Evolutionary conservation across 2,113 vertebrate species (phyloP), one percentile per base, ranked within the genome.

Genomic region (Fukomys damarensis): DNA sequence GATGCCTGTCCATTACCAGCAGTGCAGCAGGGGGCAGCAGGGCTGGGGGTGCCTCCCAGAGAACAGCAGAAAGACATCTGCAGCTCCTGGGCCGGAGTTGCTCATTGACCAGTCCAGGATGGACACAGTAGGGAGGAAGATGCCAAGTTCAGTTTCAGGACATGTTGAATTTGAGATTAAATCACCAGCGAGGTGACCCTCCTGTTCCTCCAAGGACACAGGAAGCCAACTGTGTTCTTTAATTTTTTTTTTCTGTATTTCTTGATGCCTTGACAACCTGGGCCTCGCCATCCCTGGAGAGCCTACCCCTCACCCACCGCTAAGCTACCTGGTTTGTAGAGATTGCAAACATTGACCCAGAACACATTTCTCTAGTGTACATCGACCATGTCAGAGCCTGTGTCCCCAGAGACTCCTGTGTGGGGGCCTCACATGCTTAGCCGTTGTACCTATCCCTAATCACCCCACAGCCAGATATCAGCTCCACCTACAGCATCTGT

Each of bases 281-380:
- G 30, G 24, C 46, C 76, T 88, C 83, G 59, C 70, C 38, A 2
- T 74, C n/a, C 20, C 32, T 5, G 5, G 52, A 58, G 56, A 85
- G 26, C 49, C 68, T 52, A 35, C 52, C 56, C 6, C 20, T 32
- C 3, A 0, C 11, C 46, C 4, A 8, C 26, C 3, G 0, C 17
- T 63, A 13, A 46, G 63, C 26, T 46, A 46, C 24, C 66, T n/a
- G 26, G 32, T 91, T 41, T 80, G 20, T 46, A 16, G 56, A 59
- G 28, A 58, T 32, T 13, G 10, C 11, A 22, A 1, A 32, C 58
- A 88, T 32, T 74, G 7, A 32, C 30, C 65, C 26, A 38, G 32
- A 46, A 30, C 28, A 7, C 28, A 41, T 41, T 66, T n/a, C 49
- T 70, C 30, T 56, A 28, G 41, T 41, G 26, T 49, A 86, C 0